Evolutionary conservation across 1,140 invertebrate species (phyloP).

Genomic region (Stenopsyche tienmushanensis): DNA sequence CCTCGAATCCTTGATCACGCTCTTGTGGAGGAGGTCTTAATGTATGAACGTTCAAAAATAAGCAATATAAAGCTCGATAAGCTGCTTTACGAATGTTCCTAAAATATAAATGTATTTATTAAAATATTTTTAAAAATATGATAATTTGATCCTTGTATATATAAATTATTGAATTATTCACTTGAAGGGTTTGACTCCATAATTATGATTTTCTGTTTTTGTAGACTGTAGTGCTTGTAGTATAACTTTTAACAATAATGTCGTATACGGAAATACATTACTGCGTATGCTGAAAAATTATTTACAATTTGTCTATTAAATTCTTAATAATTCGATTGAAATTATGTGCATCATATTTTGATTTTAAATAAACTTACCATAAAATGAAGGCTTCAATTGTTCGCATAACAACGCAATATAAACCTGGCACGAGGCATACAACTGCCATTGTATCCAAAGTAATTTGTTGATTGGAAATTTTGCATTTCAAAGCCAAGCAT

Average conservation of each 20-base stretch:
- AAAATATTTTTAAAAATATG: background rate
- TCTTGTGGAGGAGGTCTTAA: slow-evolving; percentile 30
- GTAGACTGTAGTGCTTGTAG: slow-evolving; percentile 32
- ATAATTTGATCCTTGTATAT: background rate
- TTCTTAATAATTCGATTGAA: no score
- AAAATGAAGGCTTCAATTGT: slow-evolving; percentile 30
- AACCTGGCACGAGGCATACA: background rate
- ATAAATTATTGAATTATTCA: slow-evolving; percentile 17
- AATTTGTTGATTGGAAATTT: slow-evolving; percentile 19
- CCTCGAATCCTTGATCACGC: slow-evolving; percentile 29
- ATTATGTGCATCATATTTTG: no score
- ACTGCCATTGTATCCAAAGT: slow-evolving; percentile 14
- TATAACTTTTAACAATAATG: slow-evolving; percentile 28
- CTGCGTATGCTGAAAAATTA: slow-evolving; percentile 26
- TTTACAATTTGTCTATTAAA: no score
- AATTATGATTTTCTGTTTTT: slow-evolving; percentile 14
- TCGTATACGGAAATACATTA: slow-evolving; percentile 28
- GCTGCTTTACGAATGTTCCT: slow-evolving; percentile 31
- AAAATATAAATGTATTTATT: slow-evolving; percentile 6
- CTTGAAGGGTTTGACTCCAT: slow-evolving; percentile 32
- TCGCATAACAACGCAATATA: slow-evolving; percentile 17
- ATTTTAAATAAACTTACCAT: slow-evolving; percentile 33
- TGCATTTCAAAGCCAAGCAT: slow-evolving; percentile 17
- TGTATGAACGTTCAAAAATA: slow-evolving; percentile 25
- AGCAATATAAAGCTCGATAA: slow-evolving; percentile 23